These are phyloP conservation scores for Oenanthe melanoleuca DNA, from an alignment of 2,113 vertebrate genomes.

Conservation along the genomic window DNA sequence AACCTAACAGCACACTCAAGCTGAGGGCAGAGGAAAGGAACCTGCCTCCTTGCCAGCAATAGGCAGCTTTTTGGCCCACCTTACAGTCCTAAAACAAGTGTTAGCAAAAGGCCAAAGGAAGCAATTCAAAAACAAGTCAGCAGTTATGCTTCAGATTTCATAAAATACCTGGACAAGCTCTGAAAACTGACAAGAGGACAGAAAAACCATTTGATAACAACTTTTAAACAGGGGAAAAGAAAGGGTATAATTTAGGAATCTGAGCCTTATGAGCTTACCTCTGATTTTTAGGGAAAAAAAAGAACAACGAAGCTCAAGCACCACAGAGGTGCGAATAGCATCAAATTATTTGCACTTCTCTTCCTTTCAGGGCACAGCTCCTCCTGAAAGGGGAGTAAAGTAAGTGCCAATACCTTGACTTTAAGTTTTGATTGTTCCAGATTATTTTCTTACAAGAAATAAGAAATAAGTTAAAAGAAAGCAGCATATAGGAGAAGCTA, in stretches of 20 bases:
- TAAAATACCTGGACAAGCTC: not conserved
- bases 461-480: not conserved
- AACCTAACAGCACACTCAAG: not conserved
- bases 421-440: not conserved
- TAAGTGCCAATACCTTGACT: not conserved
- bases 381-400: not conserved
- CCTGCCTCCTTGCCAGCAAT: not conserved
- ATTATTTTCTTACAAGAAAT: not conserved
- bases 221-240: not conserved
- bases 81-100: not conserved
- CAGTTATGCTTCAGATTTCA: not conserved
- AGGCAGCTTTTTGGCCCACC: rapidly evolving
- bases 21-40: not conserved
- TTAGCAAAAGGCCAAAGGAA: not conserved
- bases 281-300: not conserved
- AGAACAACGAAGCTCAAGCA: not conserved
- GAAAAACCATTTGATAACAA: not conserved
- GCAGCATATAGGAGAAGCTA: not conserved
- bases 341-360: not conserved
- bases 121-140: not conserved
- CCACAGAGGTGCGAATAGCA: not conserved
- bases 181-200: not conserved
- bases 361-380: not conserved
- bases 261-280: not conserved
- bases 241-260: not conserved